phyloP scores from a whole-genome alignment of 2,797 vertebrate genomes.

The Pseudocheirus occidentalis region DNA sequence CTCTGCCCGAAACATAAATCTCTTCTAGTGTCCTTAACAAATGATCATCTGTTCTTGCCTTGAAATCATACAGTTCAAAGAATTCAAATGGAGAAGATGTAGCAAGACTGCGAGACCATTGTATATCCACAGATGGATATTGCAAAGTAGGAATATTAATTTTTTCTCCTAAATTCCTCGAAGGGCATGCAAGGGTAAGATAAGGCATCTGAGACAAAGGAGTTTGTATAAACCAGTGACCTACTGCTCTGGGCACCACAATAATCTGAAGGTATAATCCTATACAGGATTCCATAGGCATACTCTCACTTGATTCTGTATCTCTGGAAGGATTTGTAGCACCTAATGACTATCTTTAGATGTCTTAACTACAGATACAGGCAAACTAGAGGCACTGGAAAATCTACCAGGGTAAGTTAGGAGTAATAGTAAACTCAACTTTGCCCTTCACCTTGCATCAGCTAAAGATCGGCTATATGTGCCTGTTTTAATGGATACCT shows the following conservation, averaged over 20 bases:
- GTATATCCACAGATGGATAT: background rate
- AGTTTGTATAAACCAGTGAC: background rate
- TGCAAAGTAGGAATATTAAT: background rate
- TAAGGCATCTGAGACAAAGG: too few species aligned
- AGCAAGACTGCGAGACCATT: too few species aligned
- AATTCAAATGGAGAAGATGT: background rate
- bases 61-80: background rate
- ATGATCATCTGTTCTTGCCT: background rate
- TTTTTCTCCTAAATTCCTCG: background rate
- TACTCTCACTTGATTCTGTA: background rate
- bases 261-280: background rate
- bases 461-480: too few species aligned
- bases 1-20: background rate
- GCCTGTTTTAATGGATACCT: too few species aligned
- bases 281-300: background rate
- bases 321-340: background rate
- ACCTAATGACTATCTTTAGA: background rate
- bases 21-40: background rate
- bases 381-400: too few species aligned
- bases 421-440: too few species aligned
- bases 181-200: background rate
- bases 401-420: too few species aligned
- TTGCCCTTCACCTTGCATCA: too few species aligned
- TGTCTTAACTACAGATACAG: background rate
- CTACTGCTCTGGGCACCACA: background rate